Evolutionary conservation across 1,140 invertebrate genomes (phyloP), one percentile per base, ranked within the genome.

Genomic region (Wasmannia auropunctata): DNA sequence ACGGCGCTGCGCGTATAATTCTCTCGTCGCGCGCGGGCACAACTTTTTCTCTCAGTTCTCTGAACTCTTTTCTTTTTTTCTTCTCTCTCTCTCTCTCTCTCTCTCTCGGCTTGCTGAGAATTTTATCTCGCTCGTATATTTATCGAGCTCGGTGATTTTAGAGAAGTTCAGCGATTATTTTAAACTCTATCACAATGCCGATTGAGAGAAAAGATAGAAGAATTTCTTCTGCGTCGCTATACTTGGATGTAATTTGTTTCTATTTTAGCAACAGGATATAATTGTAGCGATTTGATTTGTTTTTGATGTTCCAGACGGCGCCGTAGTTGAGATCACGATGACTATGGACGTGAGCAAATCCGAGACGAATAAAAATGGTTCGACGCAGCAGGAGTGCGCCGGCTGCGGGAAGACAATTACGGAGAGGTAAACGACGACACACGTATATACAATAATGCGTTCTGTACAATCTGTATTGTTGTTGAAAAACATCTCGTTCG

Each of bases 391-490:
- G 94, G 97, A 98, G 88, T 98, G 98, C 95, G 98, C 97, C 51
- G 97, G 97, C 72, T 98, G 98, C 93, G 97, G 97, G 88, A 98
- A 98, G 95, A 97, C 97, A 92, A 98, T 98, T 91, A 98, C 97
- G 60, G 98, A 98, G 93, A 96, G 98, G 93, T 96, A 93, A 94
- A 89, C 80, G 67, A 31, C 51, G 37, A 37, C 65, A 22, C 4
- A 25, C n/a, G 0, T 67, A 25, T 67, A 40, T 19, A 63, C 25
- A 34, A 11, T 34, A 19, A 34, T 25, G n/a, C n/a, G n/a, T 65
- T 43, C n/a, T 56, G n/a, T 67, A 5, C 16, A 40, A 69, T 43
- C 22, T 69, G 22, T 34, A 40, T 54, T 40, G 16, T 54, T 40
- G 4, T 67, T 19, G 8, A 11, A 54, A 31, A 80, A 34, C 25